A percentile compares a stretch with the other conserved stretches of the same genome.
phyloP scores from a whole-genome alignment of 2,888 invertebrate genomes.

The Drosophila pseudotakahashii region DNA sequence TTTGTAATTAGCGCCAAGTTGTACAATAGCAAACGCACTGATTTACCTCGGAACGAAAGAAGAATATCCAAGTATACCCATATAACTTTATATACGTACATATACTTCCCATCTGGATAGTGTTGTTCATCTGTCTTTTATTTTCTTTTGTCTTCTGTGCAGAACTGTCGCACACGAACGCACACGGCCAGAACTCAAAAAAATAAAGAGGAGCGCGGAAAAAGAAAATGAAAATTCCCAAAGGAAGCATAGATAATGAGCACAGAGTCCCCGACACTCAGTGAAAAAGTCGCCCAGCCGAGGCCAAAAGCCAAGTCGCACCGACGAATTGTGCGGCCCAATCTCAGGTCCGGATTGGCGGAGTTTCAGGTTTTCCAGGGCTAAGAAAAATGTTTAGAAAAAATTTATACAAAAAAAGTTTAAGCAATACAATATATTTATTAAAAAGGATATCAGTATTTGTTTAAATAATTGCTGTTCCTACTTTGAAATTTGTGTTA shows the following conservation, averaged over 20 bases:
- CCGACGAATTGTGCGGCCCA: slow-evolving; percentile 20
- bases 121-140: slow-evolving; percentile 22
- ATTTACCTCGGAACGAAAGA: slow-evolving; percentile 25
- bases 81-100: slow-evolving; percentile 2
- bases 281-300: slow-evolving; percentile 47
- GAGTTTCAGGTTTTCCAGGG: neutral
- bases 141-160: slow-evolving; percentile 21
- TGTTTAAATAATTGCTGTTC: too few relatives aligned
- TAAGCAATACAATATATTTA: too few relatives aligned
- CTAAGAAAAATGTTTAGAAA: neutral
- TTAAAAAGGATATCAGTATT: too few relatives aligned
- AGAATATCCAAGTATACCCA: slow-evolving; percentile 1
- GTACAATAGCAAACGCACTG: slow-evolving; percentile 11
- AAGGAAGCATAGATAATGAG: slow-evolving; percentile 81
- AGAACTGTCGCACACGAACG: slow-evolving; percentile 77
- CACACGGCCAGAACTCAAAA: slow-evolving; percentile 49
- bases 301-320: slow-evolving; percentile 40
- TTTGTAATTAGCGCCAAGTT: slow-evolving; percentile 60
- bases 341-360: slow-evolving; percentile 26
- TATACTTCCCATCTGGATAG: slow-evolving; percentile 22
- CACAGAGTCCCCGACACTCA: slow-evolving; percentile 46
- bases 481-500: too few relatives aligned
- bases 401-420: too few relatives aligned
- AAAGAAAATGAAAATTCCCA: slow-evolving; percentile 80
- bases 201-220: slow-evolving; percentile 34